A percentile compares a stretch with the other conserved stretches of the same genome.
Conservation (phyloP, 2,113 vertebrate genomes). For the Tupaia chinensis region DNA sequence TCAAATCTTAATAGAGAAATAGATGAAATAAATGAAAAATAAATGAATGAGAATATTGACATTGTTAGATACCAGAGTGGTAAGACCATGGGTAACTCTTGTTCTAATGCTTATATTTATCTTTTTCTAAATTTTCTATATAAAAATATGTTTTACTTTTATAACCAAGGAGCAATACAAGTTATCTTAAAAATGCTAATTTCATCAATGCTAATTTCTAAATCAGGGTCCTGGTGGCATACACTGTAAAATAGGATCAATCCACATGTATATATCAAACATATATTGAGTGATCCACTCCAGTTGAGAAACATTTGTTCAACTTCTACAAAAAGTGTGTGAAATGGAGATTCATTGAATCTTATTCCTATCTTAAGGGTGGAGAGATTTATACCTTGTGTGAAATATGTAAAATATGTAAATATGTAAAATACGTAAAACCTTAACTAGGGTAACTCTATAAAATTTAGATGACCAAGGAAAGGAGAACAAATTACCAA, state of each 20-base stretch:
- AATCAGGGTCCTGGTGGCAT: too few relatives aligned
- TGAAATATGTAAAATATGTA: neutral
- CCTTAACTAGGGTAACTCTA: neutral
- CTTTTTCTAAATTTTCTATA: conserved; percentile 21
- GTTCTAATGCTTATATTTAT: conserved; percentile 20
- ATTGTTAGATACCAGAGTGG: neutral
- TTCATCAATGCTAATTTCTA: too few relatives aligned
- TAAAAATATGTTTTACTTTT: neutral
- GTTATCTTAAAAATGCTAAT: neutral
- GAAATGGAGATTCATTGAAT: conserved; percentile 34
- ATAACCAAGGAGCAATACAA: conserved; percentile 8
- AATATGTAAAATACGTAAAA: neutral
- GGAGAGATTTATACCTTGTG: neutral
- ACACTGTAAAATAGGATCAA: too few relatives aligned
- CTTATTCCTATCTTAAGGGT: neutral
- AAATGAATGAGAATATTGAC: neutral
- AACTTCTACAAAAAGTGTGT: neutral
- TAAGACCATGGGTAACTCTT: conserved; percentile 13
- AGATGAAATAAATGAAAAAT: neutral
- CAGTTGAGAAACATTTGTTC: conserved; percentile 43
- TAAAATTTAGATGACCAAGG: neutral
- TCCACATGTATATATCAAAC: neutral
- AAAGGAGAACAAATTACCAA: neutral
- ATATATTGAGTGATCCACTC: neutral
- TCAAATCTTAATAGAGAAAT: conserved; percentile 43